Evolutionary conservation across 1,140 invertebrate genomes (phyloP).

Genomic region (Saccostrea glomerata): DNA sequence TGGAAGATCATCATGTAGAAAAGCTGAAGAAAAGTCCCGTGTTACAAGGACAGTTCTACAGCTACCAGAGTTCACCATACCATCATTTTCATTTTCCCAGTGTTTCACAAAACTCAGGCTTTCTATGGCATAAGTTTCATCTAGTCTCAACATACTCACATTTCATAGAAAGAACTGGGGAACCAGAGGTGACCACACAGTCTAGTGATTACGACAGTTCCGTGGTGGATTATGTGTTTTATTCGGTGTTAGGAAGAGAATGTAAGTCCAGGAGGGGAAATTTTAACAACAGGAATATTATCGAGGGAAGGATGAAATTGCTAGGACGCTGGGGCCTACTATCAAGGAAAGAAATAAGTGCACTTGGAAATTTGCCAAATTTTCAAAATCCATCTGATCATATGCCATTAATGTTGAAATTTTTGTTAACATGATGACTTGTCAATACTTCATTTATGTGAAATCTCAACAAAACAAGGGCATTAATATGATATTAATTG

Average conservation of each 20-base stretch:
- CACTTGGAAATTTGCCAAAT: conserved; percentile 86
- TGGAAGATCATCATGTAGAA: conserved; percentile 65
- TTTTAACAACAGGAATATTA: conserved; percentile 30
- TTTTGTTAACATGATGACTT: conserved; percentile 57
- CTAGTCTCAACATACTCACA: conserved; percentile 75
- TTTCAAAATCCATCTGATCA: conserved; percentile 75
- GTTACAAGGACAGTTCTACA: not conserved
- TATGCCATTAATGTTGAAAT: conserved; percentile 67
- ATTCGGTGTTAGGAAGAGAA: conserved; percentile 55
- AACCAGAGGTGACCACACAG: conserved; percentile 71
- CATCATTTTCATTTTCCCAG: conserved; percentile 27
- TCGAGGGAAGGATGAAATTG: conserved; percentile 80
- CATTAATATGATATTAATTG: too few species aligned
- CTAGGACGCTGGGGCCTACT: conserved; percentile 84
- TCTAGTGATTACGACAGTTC: conserved; percentile 63
- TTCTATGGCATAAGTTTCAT: conserved; percentile 73
- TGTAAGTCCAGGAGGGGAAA: conserved; percentile 32
- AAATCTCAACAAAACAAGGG: not conserved
- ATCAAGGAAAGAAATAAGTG: conserved; percentile 82
- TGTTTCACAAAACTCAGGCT: conserved; percentile 54
- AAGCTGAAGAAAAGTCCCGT: conserved; percentile 2
- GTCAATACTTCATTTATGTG: not conserved
- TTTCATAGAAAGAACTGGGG: conserved; percentile 43
- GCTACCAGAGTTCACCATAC: not conserved
- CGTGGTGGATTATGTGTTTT: conserved; percentile 79